Base-by-base conservation (phyloP, 2,888 invertebrate species). In the Nymphalis polychloros region DNA sequence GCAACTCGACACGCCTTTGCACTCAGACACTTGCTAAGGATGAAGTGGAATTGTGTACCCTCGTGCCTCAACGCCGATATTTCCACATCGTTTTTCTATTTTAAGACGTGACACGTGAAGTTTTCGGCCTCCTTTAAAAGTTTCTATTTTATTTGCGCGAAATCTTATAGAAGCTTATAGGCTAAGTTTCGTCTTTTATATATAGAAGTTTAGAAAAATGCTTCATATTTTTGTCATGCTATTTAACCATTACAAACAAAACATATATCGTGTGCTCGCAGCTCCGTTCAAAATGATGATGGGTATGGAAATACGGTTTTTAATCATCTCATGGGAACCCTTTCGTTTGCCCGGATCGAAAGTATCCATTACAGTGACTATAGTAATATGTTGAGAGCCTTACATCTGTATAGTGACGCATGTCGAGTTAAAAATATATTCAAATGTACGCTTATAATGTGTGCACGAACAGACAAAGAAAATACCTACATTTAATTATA, bases 1-100 rank as follows among this genome's bases (percentile, higher is more conserved):
- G 83, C 83, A 80, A 74, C 77, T 80, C 87, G 88, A 91, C 91
- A 91, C 89, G 91, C 88, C 90, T 91, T 91, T 91, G 91, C 91
- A 91, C 91, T 92, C 89, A 90, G 86, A 85, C 85, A 80, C 80
- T 84, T 79, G 81, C 84, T 82, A 77, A 81, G 82, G 73, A 87
- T 85, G 84, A 83, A 88, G 87, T 83, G 82, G 84, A 85, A 86
- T 85, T 85, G 85, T 87, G 87, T 89, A 86, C 84, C 81, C 80
- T 82, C 77, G 78, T 79, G 83, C 81, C 81, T 81, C 75, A 73
- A 73, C 77, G 83, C 84, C 87, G 82, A 88, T 89, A 89, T 88
- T 86, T 88, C 80, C 79, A 83, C 83, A 82, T 77, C 80, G 82
- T 82, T 83, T 84, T 41, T 41, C 66, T 69, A 71, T 49, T 70